Percentiles rank a stretch among this genome's conserved stretches.
Evolutionary conservation across 2,113 vertebrate genomes (phyloP).

Genomic region (Periophthalmodon schlosseri): DNA sequence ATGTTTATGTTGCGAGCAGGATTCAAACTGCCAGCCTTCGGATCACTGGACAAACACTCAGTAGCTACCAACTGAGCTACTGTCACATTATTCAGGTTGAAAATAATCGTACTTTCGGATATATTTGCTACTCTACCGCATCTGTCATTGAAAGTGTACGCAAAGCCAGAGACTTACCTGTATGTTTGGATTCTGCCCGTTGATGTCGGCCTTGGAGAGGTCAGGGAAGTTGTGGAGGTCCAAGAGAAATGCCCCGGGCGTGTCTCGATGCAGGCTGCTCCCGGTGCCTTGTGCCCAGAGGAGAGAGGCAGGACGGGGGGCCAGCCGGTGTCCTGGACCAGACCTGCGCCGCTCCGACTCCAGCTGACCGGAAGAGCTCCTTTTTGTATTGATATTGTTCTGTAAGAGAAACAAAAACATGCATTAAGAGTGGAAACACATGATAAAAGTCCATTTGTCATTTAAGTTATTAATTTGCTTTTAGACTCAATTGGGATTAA

Average conservation of each 20-base stretch:
- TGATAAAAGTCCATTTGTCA: no score
- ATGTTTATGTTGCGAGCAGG: no score
- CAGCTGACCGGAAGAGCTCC: conserved; percentile 73
- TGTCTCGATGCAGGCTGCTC: conserved; percentile 84
- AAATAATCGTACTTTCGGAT: not conserved
- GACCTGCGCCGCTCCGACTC: conserved; percentile 72
- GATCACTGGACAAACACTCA: no score
- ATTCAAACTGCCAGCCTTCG: no score
- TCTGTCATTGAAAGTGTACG: conserved; percentile 10
- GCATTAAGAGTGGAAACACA: not conserved
- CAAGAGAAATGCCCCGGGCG: conserved; percentile 87
- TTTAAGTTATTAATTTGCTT: no score
- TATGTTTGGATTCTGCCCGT: conserved; percentile 96
- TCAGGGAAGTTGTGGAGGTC: conserved; percentile 97
- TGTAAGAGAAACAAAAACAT: conserved; percentile 51
- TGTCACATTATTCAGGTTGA: not conserved
- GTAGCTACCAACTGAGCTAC: no score
- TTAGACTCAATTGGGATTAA: no score
- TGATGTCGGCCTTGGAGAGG: conserved; percentile 95
- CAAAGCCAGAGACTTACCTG: conserved; percentile 81
- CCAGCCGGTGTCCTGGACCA: conserved; percentile 75
- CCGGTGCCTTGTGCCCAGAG: conserved; percentile 79
- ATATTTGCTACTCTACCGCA: not conserved
- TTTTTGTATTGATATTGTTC: conserved; percentile 80
- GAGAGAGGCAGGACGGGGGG: conserved; percentile 78